Evolutionary conservation across 92 coral and sea anemone species (phyloP).

Genomic region (Epizoanthus fatuus): DNA sequence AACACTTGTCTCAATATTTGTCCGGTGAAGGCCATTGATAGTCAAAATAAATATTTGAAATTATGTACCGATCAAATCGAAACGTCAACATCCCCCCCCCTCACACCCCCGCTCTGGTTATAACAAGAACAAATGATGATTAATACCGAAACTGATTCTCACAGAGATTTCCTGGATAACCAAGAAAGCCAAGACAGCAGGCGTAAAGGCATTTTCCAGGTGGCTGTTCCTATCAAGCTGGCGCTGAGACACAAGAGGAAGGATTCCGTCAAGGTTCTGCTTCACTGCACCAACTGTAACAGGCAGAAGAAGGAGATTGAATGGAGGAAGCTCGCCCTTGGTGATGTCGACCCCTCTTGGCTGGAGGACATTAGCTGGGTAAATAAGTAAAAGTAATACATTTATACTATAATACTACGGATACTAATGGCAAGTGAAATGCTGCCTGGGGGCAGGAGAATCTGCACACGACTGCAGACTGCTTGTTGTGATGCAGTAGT

Average conservation of each 20-base stretch:
- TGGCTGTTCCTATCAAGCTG: constrained; percentile 88
- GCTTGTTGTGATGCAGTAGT: too few species aligned
- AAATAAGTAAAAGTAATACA: background rate
- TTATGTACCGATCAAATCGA: too few species aligned
- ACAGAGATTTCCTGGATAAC: constrained; percentile 72
- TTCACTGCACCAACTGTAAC: constrained; percentile 79
- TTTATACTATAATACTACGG: background rate
- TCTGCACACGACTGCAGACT: too few species aligned
- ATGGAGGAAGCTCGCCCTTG: constrained; percentile 87
- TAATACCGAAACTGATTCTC: background rate
- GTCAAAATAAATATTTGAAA: too few species aligned
- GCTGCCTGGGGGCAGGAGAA: too few species aligned
- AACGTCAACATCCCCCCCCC: too few species aligned
- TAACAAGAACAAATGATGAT: too few species aligned
- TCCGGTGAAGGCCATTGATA: too few species aligned
- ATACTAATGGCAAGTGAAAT: too few species aligned
- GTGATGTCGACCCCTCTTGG: constrained; percentile 79
- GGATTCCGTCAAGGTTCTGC: constrained; percentile 75
- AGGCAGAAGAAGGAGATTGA: constrained; percentile 70
- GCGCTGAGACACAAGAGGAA: constrained; percentile 71
- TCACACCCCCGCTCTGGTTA: too few species aligned
- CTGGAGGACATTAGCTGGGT: constrained; percentile 85
- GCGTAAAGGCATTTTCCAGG: constrained; percentile 46
- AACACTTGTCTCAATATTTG: too few species aligned
- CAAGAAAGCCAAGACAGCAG: constrained; percentile 22